Conservation (phyloP, 2,888 invertebrate genomes). For the Dermolepida albohirtum region DNA sequence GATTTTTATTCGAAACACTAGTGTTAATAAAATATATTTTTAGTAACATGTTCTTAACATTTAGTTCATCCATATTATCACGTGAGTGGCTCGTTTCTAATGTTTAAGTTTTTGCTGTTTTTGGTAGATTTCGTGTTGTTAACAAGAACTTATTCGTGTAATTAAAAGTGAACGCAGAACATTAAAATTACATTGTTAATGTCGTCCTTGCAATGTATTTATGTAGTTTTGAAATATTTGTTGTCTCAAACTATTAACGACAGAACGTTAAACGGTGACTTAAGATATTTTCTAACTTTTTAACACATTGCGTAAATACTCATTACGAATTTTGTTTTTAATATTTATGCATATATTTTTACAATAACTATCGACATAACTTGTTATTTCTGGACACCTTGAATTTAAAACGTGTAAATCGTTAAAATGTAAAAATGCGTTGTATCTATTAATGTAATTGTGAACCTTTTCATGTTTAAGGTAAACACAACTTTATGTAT, state of each 20-base stretch:
- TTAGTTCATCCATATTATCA: no score
- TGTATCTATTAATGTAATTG: not conserved
- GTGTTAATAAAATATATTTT: no score
- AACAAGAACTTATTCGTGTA: no score
- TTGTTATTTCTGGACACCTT: not conserved
- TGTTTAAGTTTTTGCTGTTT: no score
- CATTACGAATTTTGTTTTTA: constrained; percentile 29
- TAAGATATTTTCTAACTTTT: not conserved
- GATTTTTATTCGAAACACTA: no score
- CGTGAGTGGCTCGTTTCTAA: no score
- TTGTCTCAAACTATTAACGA: constrained; percentile 6
- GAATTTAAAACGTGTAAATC: not conserved
- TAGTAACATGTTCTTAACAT: no score
- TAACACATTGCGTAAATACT: not conserved
- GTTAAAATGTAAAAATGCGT: not conserved
- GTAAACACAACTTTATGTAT: constrained; percentile 7
- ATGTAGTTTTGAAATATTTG: constrained; percentile 9
- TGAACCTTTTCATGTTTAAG: not conserved
- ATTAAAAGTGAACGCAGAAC: no score
- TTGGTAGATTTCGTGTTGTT: no score
- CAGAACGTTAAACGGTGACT: constrained; percentile 10
- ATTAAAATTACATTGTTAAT: not conserved
- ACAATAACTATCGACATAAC: not conserved
- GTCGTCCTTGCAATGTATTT: constrained; percentile 9
- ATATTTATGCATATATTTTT: constrained; percentile 21